These are phyloP conservation scores for Artibeus jamaicensis DNA, from an alignment of 2,797 vertebrate species.

Conservation along the genomic window DNA sequence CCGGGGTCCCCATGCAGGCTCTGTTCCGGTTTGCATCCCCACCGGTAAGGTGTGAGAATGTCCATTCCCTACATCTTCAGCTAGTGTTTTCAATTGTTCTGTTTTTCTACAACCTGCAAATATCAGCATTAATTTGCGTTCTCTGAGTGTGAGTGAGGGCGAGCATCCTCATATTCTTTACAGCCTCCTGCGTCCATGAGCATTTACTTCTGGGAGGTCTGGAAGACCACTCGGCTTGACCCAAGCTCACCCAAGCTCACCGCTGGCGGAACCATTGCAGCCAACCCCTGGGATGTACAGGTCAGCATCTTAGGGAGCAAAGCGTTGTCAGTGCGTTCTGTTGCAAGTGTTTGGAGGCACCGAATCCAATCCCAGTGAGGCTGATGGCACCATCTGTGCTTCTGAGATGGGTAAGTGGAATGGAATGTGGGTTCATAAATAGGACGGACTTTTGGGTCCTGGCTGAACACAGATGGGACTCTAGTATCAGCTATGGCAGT, in stretches of 20 bases:
- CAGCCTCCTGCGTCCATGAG: rapidly evolving
- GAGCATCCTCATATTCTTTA: not conserved
- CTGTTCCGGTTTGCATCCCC: not conserved
- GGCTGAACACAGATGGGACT: not conserved
- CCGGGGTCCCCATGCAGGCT: rapidly evolving
- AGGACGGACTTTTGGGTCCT: not conserved
- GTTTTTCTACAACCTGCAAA: not conserved
- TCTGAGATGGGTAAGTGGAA: not conserved
- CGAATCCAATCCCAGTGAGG: not conserved
- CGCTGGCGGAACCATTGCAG: not conserved
- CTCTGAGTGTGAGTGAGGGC: not conserved
- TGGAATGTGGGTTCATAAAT: not conserved
- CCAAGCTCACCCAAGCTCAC: not conserved
- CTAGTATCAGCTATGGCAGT: not conserved
- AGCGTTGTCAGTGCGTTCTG: not conserved
- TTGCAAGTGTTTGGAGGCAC: not conserved
- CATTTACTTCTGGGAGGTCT: conserved; percentile 20
- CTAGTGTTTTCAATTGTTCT: not conserved
- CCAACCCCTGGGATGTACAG: rapidly evolving
- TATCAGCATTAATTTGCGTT: not conserved
- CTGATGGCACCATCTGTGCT: conserved; percentile 14
- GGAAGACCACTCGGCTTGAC: conserved; percentile 22
- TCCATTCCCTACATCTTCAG: not conserved
- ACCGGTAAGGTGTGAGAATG: not conserved
- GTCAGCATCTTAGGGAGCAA: not conserved